These are phyloP conservation scores for Catharus minimus DNA, from an alignment of 2,113 vertebrate species.

Conservation along the genomic window DNA sequence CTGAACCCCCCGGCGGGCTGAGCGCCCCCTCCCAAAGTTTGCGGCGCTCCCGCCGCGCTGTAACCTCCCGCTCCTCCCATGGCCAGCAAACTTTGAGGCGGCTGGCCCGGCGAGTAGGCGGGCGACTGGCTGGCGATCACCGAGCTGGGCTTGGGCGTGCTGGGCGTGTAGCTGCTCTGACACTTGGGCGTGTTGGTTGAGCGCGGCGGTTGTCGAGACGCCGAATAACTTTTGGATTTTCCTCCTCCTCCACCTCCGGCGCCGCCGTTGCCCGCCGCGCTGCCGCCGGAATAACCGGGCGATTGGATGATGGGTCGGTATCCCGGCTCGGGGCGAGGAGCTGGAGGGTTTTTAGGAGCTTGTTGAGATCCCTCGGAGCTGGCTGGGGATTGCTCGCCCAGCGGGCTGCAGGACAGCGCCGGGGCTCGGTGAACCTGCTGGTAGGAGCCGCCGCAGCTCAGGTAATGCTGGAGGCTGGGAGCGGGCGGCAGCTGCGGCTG, in stretches of 20 bases:
- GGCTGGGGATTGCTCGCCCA: slow-evolving; percentile 88
- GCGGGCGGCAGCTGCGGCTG: slow-evolving; percentile 79
- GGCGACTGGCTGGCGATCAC: slow-evolving; percentile 83
- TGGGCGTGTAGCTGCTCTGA: slow-evolving; percentile 75
- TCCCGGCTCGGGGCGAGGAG: neutral
- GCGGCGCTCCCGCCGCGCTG: slow-evolving; percentile 40
- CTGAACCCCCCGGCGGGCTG: slow-evolving; percentile 78
- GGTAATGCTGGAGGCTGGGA: slow-evolving; percentile 87
- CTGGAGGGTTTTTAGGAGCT: neutral
- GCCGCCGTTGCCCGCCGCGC: slow-evolving; percentile 75
- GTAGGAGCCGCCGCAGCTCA: slow-evolving; percentile 91
- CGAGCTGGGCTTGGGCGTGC: slow-evolving; percentile 83
- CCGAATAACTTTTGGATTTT: slow-evolving; percentile 63
- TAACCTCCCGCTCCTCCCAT: neutral
- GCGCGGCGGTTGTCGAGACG: slow-evolving; percentile 60
- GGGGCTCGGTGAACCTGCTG: slow-evolving; percentile 83
- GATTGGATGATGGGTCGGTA: slow-evolving; percentile 93
- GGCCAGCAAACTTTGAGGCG: slow-evolving; percentile 57
- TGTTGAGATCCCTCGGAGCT: slow-evolving; percentile 71
- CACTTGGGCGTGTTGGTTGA: slow-evolving; percentile 82
- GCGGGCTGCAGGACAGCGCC: slow-evolving; percentile 87
- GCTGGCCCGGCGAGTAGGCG: slow-evolving; percentile 82
- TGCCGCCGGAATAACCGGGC: slow-evolving; percentile 66
- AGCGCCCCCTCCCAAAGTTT: neutral
- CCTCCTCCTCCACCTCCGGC: slow-evolving; percentile 36